Conservation (phyloP, 1,140 invertebrate species). For the Drosophila watanabei region DNA sequence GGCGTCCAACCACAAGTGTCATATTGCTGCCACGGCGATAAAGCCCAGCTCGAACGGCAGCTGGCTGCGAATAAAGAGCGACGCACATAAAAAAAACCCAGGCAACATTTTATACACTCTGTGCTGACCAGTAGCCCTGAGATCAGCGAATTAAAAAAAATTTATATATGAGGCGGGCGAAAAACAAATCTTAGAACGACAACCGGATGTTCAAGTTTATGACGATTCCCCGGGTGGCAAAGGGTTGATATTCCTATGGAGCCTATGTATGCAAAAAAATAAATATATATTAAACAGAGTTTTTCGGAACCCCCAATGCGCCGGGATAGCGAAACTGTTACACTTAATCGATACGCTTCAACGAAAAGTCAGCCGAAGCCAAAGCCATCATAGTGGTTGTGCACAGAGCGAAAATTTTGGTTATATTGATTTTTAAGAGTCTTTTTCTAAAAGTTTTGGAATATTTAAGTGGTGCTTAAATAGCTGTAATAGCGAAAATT, state of each 20-base stretch:
- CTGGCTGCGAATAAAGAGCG: conserved; percentile 51
- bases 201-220: conserved; percentile 81
- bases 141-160: conserved; percentile 69
- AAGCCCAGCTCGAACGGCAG: conserved; percentile 37
- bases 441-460: fast-evolving
- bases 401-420: background rate
- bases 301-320: conserved; percentile 49
- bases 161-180: conserved; percentile 24
- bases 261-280: conserved; percentile 3
- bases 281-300: conserved; percentile 30
- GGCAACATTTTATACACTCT: conserved; percentile 77
- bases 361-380: conserved; percentile 59
- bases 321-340: conserved; percentile 50
- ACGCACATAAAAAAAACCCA: conserved; percentile 39
- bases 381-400: conserved; percentile 42
- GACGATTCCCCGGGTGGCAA: conserved; percentile 39
- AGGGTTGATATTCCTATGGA: conserved; percentile 47
- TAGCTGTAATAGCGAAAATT: background rate
- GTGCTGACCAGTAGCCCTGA: conserved; percentile 64
- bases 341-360: conserved; percentile 80
- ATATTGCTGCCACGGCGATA: conserved; percentile 74
- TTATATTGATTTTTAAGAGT: fast-evolving
- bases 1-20: conserved; percentile 76
- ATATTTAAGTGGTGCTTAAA: background rate
- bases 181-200: conserved; percentile 73